Base-by-base conservation (phyloP, 2,797 vertebrate genomes). In the Enteromius anoplus region DNA sequence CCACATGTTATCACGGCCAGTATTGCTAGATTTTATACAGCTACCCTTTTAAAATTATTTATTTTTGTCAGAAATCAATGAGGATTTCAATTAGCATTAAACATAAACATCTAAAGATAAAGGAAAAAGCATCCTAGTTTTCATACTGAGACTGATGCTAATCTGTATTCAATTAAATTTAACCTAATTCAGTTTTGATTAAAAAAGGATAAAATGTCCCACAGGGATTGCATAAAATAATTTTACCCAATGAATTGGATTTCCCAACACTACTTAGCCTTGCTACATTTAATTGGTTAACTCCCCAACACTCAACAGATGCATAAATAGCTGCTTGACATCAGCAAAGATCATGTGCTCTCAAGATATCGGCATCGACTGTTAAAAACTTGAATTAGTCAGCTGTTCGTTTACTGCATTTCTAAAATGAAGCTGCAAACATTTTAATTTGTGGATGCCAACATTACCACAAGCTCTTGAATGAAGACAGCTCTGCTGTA, bases 371-470 rank as follows among this genome's bases (percentile, higher is more conserved):
- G 7, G 29, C 49, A 34, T n/a, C 3, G 19, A 6, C 29, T 73
- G 5, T 34, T 73, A n/a, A 73, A 49, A 34, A 73, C 49, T 8
- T 0, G 0, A 53, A n/a, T 37, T 47, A 53, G 23, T 29, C 17
- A 51, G 1, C 71, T 34, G 47, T 73, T 73, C 3, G 29, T 58
- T 80, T 34, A 53, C 49, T n/a, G 51, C 34, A 10, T 51, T 45
- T 21, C 8, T 49, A 40, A 73, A 42, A 34, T 11, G 2, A 64
- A 53, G 58, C 11, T 53, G 45, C 45, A 26, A 53, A 78, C 40
- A 23, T 77, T 83, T 29, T 23, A 49, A 69, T 85, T 81, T n/a
- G 34, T 49, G 37, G 32, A 69, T 69, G 21, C 29, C 70, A 26
- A 53, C 14, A 49, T 73, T n/a, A 40, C 29, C 70, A 26, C 26